Conservation (phyloP, 2,797 vertebrate genomes). For the Danio choprae region DNA sequence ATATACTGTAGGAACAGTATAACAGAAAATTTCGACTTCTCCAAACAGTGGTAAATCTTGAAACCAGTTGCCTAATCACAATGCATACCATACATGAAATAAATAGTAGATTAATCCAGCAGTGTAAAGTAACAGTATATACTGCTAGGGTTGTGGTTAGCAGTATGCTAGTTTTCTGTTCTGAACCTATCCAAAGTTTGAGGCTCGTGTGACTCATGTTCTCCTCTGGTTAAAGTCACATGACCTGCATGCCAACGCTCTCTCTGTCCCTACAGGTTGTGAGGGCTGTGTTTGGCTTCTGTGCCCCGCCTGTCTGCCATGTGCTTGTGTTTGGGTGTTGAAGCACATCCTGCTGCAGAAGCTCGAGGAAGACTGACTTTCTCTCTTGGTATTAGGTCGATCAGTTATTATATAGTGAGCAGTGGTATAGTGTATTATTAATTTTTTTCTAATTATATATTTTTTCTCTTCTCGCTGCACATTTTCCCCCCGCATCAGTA, state of each 20-base stretch:
- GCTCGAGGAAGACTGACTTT: not conserved
- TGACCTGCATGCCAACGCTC: not conserved
- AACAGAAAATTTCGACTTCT: too few relatives aligned
- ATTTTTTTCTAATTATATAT: conserved; percentile 1
- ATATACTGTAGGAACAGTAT: too few relatives aligned
- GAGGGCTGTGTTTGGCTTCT: not conserved
- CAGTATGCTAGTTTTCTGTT: not conserved
- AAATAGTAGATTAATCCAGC: not conserved
- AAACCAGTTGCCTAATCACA: not conserved
- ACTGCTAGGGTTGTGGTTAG: not conserved
- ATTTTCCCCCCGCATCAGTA: conserved; percentile 8
- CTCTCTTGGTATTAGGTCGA: not conserved
- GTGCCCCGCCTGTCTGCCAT: not conserved
- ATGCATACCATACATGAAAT: not conserved
- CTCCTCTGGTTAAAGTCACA: not conserved
- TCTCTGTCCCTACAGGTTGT: not conserved
- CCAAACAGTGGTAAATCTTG: too few relatives aligned
- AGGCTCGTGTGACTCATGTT: not conserved
- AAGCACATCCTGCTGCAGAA: not conserved
- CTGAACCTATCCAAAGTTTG: not conserved
- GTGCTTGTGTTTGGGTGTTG: conserved; percentile 36
- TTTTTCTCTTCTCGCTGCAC: conserved; percentile 25
- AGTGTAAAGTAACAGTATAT: not conserved
- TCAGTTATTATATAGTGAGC: not conserved
- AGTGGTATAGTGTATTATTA: conserved; percentile 1